Evolutionary conservation across 2,113 vertebrate species (phyloP), one percentile per base, ranked within the genome.

Genomic region (Gobiocypris rarus): DNA sequence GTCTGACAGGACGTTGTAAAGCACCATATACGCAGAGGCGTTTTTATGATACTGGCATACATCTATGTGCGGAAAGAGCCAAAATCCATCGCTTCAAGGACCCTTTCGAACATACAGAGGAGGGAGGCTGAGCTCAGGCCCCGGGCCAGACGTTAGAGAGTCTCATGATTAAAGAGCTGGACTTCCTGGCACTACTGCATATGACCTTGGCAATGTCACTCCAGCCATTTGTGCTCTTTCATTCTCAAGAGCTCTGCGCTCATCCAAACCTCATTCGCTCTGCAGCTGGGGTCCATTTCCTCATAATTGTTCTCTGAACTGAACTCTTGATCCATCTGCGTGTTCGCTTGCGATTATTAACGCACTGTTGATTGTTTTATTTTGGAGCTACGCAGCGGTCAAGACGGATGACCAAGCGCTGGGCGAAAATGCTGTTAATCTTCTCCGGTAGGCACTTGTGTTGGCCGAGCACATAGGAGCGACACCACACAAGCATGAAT

Each of bases 161-260:
- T 76, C 80, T 87, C 38, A 80, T 88, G 90, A 91, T 90, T 87
- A 89, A 89, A 89, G 83, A 89, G 83, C 82, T 52, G 78, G 63
- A 48, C 83, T 91, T 82, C 38, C 83, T 85, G 87, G 83, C 83
- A 85, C 75, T 28, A 31, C 79, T 28, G 63, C 82, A 43, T 85
- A 45, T 56, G 86, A 90, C 89, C 89, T 91, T 90, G 90, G 84
- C 86, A 91, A 90, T 86, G 90, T 86, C 80, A 75, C 69, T 63
- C 41, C 61, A 85, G 45, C 76, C 83, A 85, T 89, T 89, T 83
- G 56, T 63, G 69, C 70, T 74, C 71, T 73, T 87, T 63, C 17
- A 80, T 78, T 73, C 41, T 71, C 67, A 70, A 67, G 75, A 82
- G 38, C 11, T 22, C 59, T 15, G 26, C 58, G 48, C 58, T 87